Evolutionary conservation across 2,113 vertebrate genomes (phyloP), one percentile per base, ranked within the genome.

Genomic region (Cebidichthys violaceus): DNA sequence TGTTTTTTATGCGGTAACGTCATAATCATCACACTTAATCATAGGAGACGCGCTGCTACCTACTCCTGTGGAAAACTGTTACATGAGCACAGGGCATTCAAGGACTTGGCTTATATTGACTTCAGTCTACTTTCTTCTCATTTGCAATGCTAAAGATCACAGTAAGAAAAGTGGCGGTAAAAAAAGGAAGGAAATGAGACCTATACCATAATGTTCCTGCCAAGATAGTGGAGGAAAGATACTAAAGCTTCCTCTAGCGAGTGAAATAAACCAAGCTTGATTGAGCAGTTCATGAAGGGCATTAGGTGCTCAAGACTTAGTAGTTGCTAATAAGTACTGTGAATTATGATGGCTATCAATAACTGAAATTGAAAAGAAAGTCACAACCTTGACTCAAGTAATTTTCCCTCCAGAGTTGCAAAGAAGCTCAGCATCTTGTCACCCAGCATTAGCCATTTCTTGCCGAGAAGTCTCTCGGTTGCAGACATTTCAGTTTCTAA

Each of bases 201-300:
- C 79, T 74, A 81, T 39, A 52, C 55, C 75, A 45, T 70, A 82
- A 84, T 73, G 70, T 75, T 70, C 15, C 52, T 81, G 74, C 41
- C 67, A 79, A 74, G 29, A 74, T 39, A 43, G 31, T 82, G 35
- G 33, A 54, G 74, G 83, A 82, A 76, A 83, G 64, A 67, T 70
- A 68, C 9, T 81, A 57, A 86, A 82, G 77, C 74, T 72, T 75
- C 50, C 15, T 73, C 14, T 33, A 43, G 31, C 47, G 24, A 57
- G 18, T 76, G 83, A 88, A 87, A 87, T 93, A 82, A 83, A 75
- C 60, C 60, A 11, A 70, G 65, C 54, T 75, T 91, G 50, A 87
- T 81, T 81, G 77, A 75, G 67, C 39, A 64, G 60, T 55, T 79
- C 54, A 83, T 81, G 77, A 89, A 83, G 65, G 50, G 43, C 45